Evolutionary conservation across 2,113 vertebrate species (phyloP).

Genomic region (Charadrius vociferus): DNA sequence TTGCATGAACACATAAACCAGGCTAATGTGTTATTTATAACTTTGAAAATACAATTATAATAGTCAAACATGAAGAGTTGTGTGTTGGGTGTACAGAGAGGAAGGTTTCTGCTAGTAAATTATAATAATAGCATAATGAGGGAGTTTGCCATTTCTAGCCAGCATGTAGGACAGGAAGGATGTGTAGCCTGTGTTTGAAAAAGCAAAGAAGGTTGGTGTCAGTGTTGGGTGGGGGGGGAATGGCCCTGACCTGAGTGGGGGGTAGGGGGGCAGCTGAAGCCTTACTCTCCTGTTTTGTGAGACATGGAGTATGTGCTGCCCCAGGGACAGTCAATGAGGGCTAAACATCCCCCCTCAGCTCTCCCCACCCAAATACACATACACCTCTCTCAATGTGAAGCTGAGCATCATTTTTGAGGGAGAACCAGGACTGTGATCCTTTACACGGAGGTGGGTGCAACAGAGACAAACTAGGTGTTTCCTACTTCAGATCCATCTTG

Average conservation of each 20-base stretch:
- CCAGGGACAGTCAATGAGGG: not conserved
- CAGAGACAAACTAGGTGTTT: not conserved
- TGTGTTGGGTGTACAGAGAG: not conserved
- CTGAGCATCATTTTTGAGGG: not conserved
- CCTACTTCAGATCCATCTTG: not conserved
- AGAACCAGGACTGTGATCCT: not conserved
- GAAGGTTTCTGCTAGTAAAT: conserved; percentile 6
- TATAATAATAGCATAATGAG: not conserved
- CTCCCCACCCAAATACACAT: not conserved
- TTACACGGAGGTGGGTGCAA: not conserved
- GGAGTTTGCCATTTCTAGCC: not conserved
- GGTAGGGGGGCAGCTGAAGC: not conserved
- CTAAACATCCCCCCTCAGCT: not conserved
- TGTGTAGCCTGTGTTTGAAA: not conserved
- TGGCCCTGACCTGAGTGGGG: not conserved
- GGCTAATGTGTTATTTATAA: conserved; percentile 62
- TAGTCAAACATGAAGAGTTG: conserved; percentile 7
- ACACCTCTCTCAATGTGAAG: not conserved
- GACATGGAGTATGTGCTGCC: accelerated
- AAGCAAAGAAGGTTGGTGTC: not conserved
- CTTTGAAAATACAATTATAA: conserved; percentile 47
- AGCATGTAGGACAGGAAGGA: not conserved
- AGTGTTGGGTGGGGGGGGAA: not conserved
- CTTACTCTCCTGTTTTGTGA: not conserved
- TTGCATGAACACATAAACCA: conserved; percentile 53